A percentile compares a stretch with the other conserved stretches of the same genome.
Conservation (phyloP, 2,888 invertebrate genomes). For the Strigamia crassipes region DNA sequence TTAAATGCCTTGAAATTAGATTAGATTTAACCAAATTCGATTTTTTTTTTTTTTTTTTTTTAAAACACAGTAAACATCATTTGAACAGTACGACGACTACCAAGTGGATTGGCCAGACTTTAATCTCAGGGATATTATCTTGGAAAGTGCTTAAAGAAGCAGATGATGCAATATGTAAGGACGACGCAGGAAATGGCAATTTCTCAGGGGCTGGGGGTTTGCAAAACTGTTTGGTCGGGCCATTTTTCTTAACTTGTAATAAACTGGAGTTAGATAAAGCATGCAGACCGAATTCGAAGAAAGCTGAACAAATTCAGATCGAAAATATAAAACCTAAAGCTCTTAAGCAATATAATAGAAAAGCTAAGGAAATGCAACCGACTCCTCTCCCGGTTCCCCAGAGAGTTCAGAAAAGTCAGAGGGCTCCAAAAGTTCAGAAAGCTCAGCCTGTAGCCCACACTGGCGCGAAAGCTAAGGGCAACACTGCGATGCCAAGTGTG, state of each 20-base stretch:
- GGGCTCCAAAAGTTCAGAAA: too few species aligned
- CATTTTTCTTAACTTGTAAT: neutral
- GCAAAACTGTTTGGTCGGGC: neutral
- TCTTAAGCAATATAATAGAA: too few species aligned
- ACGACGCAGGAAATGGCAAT: neutral
- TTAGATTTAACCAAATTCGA: neutral
- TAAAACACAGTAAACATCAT: neutral
- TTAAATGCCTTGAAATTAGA: too few species aligned
- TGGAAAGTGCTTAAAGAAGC: conserved; percentile 4
- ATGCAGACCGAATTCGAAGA: neutral
- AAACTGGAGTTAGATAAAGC: neutral
- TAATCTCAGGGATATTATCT: neutral
- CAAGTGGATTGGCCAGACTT: neutral
- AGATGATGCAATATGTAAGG: neutral
- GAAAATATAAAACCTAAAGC: too few species aligned
- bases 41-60: neutral
- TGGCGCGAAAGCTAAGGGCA: too few species aligned
- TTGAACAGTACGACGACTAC: neutral
- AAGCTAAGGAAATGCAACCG: too few species aligned
- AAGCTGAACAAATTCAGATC: too few species aligned
- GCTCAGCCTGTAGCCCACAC: too few species aligned
- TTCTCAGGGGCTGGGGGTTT: neutral
- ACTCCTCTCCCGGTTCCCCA: too few species aligned
- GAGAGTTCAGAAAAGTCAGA: too few species aligned
- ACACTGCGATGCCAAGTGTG: too few species aligned